Conservation (phyloP, 2,888 invertebrate genomes). For the Rhabditoides inermis region DNA sequence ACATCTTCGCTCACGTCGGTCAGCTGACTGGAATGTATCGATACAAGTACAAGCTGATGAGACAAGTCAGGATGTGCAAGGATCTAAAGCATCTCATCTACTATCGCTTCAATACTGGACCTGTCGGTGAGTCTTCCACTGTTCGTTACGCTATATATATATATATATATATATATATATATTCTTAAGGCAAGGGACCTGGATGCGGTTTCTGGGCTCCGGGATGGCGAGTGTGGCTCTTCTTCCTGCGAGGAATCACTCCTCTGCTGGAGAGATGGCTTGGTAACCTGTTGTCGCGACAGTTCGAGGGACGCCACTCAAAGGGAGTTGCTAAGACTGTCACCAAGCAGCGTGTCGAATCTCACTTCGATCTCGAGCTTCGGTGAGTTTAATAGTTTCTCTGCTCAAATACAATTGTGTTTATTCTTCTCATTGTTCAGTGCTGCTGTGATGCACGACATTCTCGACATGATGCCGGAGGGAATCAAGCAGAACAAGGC, state of each 20-base stretch:
- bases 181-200: conserved; percentile 44
- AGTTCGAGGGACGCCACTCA: conserved; percentile 97
- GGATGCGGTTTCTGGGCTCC: conserved; percentile 59
- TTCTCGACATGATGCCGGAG: conserved; percentile 99
- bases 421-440: conserved; percentile 17
- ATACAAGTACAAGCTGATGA: conserved; percentile 54
- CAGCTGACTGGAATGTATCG: conserved; percentile 99
- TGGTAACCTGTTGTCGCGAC: conserved; percentile 92
- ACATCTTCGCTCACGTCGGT: conserved; percentile 97
- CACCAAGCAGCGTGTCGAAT: conserved; percentile 97
- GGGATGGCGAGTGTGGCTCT: conserved; percentile 98
- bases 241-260: conserved; percentile 98
- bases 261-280: conserved; percentile 95
- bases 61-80: conserved; percentile 81
- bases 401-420: not conserved
- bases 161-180: not conserved
- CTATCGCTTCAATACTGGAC: conserved; percentile 64
- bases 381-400: conserved; percentile 56
- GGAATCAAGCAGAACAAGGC: conserved; percentile 99
- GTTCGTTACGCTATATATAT: too few relatives aligned
- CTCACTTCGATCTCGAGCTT: conserved; percentile 95
- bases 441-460: conserved; percentile 69
- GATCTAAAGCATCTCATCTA: conserved; percentile 98
- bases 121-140: conserved; percentile 44
- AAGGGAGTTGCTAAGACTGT: conserved; percentile 98